Base-by-base conservation (phyloP, 2,888 invertebrate species). In the Chaetoderma sp. region DNA sequence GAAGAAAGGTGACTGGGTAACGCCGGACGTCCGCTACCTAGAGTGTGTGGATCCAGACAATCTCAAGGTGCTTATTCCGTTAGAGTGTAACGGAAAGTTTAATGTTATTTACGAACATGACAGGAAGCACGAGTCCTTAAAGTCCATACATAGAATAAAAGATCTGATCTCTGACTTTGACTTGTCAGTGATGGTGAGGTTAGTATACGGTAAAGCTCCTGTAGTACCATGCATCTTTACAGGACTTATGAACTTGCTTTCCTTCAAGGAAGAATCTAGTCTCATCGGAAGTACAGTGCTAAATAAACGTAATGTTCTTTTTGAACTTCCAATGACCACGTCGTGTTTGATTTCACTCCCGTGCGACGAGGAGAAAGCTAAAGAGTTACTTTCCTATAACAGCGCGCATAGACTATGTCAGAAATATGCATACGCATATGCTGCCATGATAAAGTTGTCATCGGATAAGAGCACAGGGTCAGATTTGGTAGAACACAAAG, bases 181-280 rank as follows among this genome's bases (percentile, higher is more conserved):
- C 1, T 67, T 80, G 33, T 80, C 82, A 13, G 23, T 80, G n/a
- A 80, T 77, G 64, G 79, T 79, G 6, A 63, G 80, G 23, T 72
- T 82, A 39, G 70, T 82, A 23, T 82, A 72, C 62, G 82, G 82
- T 6, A 82, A 79, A 60, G 74, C 79, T 0, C 82, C 82, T 0
- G 74, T 78, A 4, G 78, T 77, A 5, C 80, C 80, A 1, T 79
- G 78, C 49, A 80, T 80, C 33, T 82, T 82, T 50, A 82, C 80
- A 0, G 78, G 79, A 8, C 73, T 80, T 75, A 32, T 82, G 45
- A 68, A 68, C 6, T 47, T 82, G 23, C 74, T 77, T 28, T 62
- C 66, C 13, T 39, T 61, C 27, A 42, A 33, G 1, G 63, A 65
- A 18, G 68, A 72, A 25, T 78, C 79, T 27, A 63, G 67, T 8